These are phyloP conservation scores for Scaptodrosophila lebanonensis DNA, from an alignment of 1,140 invertebrate genomes.

Conservation along the genomic window DNA sequence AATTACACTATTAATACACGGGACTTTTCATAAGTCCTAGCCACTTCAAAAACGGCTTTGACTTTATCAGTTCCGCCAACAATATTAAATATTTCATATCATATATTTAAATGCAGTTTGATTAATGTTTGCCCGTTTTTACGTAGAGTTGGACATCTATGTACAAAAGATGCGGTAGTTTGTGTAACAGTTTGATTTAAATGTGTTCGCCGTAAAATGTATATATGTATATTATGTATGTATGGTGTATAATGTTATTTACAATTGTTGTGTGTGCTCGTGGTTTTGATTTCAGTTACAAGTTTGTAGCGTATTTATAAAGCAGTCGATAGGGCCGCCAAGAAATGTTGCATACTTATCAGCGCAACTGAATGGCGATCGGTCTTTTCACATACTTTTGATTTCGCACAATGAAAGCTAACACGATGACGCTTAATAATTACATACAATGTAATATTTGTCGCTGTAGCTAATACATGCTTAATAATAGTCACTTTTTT, in stretches of 20 bases:
- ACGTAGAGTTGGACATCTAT: no score
- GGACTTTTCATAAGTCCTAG: conserved; percentile 2
- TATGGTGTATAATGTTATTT: conserved; percentile 36
- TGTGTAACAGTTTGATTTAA: conserved; percentile 26
- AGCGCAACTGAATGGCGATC: no score
- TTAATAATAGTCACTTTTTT: no score
- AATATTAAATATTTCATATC: conserved; percentile 58
- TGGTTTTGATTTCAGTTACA: conserved; percentile 66
- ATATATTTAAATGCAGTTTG: conserved; percentile 70
- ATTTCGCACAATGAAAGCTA: conserved; percentile 11
- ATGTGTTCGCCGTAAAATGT: conserved; percentile 8
- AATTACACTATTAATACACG: conserved; percentile 52
- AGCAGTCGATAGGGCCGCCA: conserved; percentile 10
- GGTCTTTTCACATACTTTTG: conserved; percentile 16
- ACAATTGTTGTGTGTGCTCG: conserved; percentile 32
- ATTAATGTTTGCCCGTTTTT: conserved; percentile 68
- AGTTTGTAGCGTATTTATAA: conserved; percentile 47
- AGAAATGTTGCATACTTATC: no score
- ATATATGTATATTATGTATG: conserved; percentile 7
- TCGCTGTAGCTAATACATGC: no score
- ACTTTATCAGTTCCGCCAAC: conserved; percentile 38
- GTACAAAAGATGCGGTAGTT: conserved; percentile 55
- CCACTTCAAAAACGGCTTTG: conserved; percentile 20
- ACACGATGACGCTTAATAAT: conserved; percentile 34
- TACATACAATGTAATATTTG: no score